Conservation (phyloP, 2,888 invertebrate species). For the Aradus depressus region DNA sequence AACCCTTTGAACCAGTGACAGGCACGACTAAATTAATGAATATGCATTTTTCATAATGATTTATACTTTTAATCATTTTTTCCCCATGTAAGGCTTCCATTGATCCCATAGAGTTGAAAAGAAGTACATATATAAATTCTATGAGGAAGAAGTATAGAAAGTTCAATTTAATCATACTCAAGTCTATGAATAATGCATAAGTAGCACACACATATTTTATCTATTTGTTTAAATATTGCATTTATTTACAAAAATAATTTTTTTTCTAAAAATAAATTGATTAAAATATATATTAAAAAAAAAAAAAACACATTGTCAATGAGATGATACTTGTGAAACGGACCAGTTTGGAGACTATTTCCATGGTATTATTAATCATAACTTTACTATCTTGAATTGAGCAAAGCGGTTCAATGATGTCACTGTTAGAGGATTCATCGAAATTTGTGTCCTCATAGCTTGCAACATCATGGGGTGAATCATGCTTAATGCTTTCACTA, state of each 20-base stretch:
- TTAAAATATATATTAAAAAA: neutral
- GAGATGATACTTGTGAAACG: too few relatives aligned
- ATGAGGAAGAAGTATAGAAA: too few relatives aligned
- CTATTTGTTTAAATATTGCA: neutral
- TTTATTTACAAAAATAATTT: neutral
- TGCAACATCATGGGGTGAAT: conserved; percentile 11
- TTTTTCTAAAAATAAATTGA: neutral
- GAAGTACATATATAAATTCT: too few relatives aligned
- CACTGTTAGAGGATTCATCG: conserved; percentile 44
- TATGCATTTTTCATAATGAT: too few relatives aligned
- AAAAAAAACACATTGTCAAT: neutral
- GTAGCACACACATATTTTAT: neutral
- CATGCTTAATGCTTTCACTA: conserved; percentile 17
- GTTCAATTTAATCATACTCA: too few relatives aligned
- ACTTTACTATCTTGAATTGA: conserved; percentile 49
- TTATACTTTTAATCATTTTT: too few relatives aligned
- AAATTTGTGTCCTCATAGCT: conserved; percentile 19
- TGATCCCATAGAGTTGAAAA: too few relatives aligned
- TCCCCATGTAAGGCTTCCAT: too few relatives aligned
- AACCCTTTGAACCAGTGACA: too few relatives aligned
- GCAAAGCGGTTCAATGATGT: conserved; percentile 48
- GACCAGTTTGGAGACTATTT: conserved; percentile 35
- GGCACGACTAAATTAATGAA: too few relatives aligned
- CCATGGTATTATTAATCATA: conserved; percentile 59
- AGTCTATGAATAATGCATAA: too few relatives aligned